Conservation (phyloP, 2,113 vertebrate genomes). For the Nothocercus julius region DNA sequence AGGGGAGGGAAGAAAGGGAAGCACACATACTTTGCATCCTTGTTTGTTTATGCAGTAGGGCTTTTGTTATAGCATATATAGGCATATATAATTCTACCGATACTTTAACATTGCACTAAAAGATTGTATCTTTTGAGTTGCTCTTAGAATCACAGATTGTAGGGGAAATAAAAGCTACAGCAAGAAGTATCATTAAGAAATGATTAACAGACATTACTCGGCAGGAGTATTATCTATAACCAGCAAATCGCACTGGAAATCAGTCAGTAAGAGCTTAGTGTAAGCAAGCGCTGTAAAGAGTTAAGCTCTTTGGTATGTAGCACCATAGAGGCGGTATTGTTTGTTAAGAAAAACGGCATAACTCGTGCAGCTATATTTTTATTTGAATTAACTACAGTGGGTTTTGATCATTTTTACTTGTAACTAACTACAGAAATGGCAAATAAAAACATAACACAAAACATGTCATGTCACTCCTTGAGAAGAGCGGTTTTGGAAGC, state of each 20-base stretch:
- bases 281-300: conserved; percentile 18
- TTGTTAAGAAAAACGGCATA: conserved; percentile 39
- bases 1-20: conserved; percentile 16
- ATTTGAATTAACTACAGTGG: conserved; percentile 70
- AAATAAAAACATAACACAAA: conserved; percentile 73
- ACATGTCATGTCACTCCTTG: conserved; percentile 45
- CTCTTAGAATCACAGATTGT: conserved; percentile 66
- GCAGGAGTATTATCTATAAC: background rate
- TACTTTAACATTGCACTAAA: conserved; percentile 72
- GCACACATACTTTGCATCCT: conserved; percentile 61
- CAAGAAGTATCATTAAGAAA: conserved; percentile 15
- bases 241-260: conserved; percentile 39
- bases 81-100: conserved; percentile 39
- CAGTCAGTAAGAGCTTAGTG: conserved; percentile 2
- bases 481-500: conserved; percentile 25
- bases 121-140: conserved; percentile 50
- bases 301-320: conserved; percentile 41
- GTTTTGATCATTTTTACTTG: conserved; percentile 65
- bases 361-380: conserved; percentile 57
- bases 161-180: conserved; percentile 32
- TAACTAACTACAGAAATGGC: conserved; percentile 72
- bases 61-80: background rate
- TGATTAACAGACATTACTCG: conserved; percentile 4
- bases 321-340: conserved; percentile 27
- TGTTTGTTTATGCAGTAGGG: conserved; percentile 52